Evolutionary conservation across 2,888 invertebrate species (phyloP), one percentile per base, ranked within the genome.

Genomic region (Adela reaumurella): DNA sequence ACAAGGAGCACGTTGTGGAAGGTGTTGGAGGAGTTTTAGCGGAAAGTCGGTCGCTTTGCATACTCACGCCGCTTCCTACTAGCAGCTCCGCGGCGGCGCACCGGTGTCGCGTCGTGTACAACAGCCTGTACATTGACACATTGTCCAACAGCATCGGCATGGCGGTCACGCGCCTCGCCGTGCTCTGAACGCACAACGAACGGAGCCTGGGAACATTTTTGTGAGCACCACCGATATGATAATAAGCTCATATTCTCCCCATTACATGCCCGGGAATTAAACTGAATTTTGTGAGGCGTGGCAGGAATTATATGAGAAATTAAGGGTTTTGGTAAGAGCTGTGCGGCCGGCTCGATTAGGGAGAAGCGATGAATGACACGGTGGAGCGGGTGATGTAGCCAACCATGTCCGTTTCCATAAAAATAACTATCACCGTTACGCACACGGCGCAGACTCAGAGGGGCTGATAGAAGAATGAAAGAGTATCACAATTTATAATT

Each of bases 201-300:
- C 60, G 61, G 68, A 58, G 74, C 78, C 77, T 78, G 78, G 78
- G 78, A 78, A 78, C 78, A 78, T 77, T 78, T 78, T 77, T 78
- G 78, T 78, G 35, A 35, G 35, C 74, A 74, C 78, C 74, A 78
- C 78, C 78, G 74, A 74, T 77, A 77, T 77, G 78, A 76, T 78
- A 78, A 78, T 78, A 78, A 72, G 72, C 78, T 77, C 78, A 78
- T 78, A 78, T 78, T 35, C n/a, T 11, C 35, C 35, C n/a, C n/a
- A 35, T 77, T 78, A 78, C 78, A 78, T 71, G 78, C 77, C 8
- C 11, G n/a, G 35, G 78, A 78, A 77, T 78, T 78, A 78, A 76
- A 74, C 77, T 65, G 78, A 78, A 78, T 35, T 35, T 35, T 11
- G 35, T 14, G n/a, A 35, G 11, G 35, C 35, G 35, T 11, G 35